phyloP scores from a whole-genome alignment of 1,140 invertebrate genomes.

The Neodiprion pinetum region DNA sequence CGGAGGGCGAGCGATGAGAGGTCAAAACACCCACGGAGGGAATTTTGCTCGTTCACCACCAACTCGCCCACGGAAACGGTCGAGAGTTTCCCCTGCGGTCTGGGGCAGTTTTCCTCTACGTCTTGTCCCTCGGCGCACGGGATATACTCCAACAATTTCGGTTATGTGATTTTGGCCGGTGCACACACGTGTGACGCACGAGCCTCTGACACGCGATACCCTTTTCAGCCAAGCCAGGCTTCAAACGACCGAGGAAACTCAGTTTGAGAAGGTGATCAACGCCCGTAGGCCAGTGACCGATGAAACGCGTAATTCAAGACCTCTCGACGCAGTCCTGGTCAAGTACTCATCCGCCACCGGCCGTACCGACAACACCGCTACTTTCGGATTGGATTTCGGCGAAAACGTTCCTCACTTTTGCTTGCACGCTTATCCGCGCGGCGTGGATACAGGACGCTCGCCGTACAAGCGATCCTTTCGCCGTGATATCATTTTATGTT shows the following conservation, averaged over 20 bases:
- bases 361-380: not conserved
- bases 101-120: not conserved
- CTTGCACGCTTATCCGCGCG: not conserved
- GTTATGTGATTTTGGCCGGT: not conserved
- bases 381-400: not conserved
- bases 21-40: too few species aligned
- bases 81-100: slow-evolving; percentile 1
- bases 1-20: too few species aligned
- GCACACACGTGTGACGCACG: not conserved
- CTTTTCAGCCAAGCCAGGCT: not conserved
- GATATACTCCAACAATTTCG: not conserved
- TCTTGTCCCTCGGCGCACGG: not conserved
- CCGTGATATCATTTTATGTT: too few species aligned
- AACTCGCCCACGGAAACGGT: too few species aligned
- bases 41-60: too few species aligned
- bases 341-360: too few species aligned
- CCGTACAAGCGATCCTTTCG: not conserved
- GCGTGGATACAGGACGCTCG: too few species aligned
- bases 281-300: not conserved
- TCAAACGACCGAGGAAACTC: not conserved
- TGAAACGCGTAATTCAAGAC: not conserved
- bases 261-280: slow-evolving; percentile 4
- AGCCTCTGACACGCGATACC: not conserved
- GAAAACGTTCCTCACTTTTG: not conserved
- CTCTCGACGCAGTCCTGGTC: not conserved